phyloP scores from a whole-genome alignment of 1,140 invertebrate species.

The Leptoteleia sp. region DNA sequence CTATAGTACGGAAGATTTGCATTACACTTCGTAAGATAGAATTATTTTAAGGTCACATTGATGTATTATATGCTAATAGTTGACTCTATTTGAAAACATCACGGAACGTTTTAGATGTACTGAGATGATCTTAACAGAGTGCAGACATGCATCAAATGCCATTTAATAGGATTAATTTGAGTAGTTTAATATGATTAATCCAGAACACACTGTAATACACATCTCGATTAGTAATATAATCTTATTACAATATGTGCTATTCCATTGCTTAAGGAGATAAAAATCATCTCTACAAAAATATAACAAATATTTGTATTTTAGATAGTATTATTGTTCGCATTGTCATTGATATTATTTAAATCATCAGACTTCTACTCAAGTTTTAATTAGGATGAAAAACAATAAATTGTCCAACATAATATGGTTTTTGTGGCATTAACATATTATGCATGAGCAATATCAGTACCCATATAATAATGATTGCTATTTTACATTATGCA shows the following conservation, averaged over 20 bases:
- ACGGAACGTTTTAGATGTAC: background rate
- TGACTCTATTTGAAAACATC: too few species aligned
- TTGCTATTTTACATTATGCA: background rate
- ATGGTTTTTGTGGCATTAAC: too few species aligned
- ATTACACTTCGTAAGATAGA: background rate
- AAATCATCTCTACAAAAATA: too few species aligned
- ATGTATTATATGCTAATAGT: too few species aligned
- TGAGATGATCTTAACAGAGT: constrained; percentile 17
- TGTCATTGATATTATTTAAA: too few species aligned
- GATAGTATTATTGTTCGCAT: too few species aligned
- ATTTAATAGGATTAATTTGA: constrained; percentile 52
- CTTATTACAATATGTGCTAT: constrained; percentile 39
- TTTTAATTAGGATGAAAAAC: too few species aligned
- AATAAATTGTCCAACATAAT: background rate
- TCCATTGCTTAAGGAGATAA: too few species aligned
- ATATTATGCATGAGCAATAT: background rate
- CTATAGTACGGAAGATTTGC: too few species aligned
- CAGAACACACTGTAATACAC: constrained; percentile 34
- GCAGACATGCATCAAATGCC: constrained; percentile 30
- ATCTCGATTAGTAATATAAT: constrained; percentile 56
- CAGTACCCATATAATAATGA: background rate
- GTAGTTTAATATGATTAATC: constrained; percentile 49
- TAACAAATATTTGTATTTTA: too few species aligned
- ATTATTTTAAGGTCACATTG: background rate
- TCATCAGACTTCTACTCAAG: too few species aligned